Base-by-base conservation (phyloP, 2,888 invertebrate genomes). In the Psococerastis gibbosa region DNA sequence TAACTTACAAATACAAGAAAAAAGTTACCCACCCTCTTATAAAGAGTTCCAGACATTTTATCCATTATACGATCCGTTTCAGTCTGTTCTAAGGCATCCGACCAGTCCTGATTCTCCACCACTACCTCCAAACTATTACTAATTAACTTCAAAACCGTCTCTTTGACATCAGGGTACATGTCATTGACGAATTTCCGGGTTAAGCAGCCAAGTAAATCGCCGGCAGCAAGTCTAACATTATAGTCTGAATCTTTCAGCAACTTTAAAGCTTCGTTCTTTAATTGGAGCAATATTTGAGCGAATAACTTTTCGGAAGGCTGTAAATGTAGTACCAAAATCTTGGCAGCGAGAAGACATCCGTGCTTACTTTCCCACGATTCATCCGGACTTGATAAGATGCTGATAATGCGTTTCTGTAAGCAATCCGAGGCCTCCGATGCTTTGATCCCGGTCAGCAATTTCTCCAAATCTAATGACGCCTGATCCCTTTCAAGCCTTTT, bases 191-290 rank as follows among this genome's bases (percentile, higher is more conserved):
- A 48, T 43, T 54, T 55, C 35, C 50, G 51, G 52, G 64, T 64
- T 18, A 65, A 53, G n/a, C 54, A 53, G 16, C 65, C 64, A 42
- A 65, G 49, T 9, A 62, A 56, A 51, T 63, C 64, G 45, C 64
- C 65, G 63, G 65, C 60, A 16, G 61, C 60, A 35, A 63, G 52
- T 48, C 65, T 51, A 5, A 66, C 62, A 51, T 65, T 52, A 23
- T 60, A 61, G 54, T 66, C 66, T 16, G 49, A 47, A 51, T 66
- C 61, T 27, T 60, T 60, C 27, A 65, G 50, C 11, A 59, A 51
- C 22, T 51, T 49, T 23, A 60, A 43, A 8, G 59, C 54, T 22
- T 54, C 48, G 6, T 49, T 50, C 41, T 55, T 51, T 13, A 59
- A 50, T n/a, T 50, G 49, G 13, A 46, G 33, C 13, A 49, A 43